Percentiles rank a stretch among this genome's conserved stretches.
Evolutionary conservation across 2,113 vertebrate species (phyloP).

Genomic region (Pandion haliaetus): DNA sequence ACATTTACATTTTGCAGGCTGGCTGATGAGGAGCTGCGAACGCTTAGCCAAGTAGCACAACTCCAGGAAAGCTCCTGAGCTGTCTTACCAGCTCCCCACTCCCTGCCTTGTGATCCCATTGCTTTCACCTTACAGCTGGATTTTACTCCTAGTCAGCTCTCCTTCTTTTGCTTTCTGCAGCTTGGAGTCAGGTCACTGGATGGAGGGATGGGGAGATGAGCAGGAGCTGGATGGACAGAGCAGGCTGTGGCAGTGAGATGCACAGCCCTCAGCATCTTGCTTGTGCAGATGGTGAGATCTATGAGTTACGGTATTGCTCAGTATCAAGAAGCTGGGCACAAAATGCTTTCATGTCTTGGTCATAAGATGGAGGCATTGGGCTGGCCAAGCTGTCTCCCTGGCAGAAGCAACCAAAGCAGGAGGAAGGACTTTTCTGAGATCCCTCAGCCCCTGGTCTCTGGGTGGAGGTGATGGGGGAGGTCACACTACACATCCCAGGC

Average conservation of each 20-base stretch:
- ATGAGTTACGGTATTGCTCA: accelerated
- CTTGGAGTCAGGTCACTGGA: neutral
- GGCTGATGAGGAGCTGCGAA: neutral
- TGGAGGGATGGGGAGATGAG: neutral
- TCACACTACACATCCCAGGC: neutral
- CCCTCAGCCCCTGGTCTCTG: neutral
- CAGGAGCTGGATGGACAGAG: neutral
- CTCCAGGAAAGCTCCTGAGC: neutral
- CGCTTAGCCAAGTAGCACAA: neutral
- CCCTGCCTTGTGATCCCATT: neutral
- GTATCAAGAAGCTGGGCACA: neutral
- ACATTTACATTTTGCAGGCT: neutral
- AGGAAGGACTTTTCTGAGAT: neutral
- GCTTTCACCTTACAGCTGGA: neutral
- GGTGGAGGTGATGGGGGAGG: neutral
- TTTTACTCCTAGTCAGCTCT: neutral
- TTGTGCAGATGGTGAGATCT: neutral
- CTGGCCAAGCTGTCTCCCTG: neutral
- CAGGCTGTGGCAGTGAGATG: neutral
- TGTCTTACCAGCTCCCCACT: neutral
- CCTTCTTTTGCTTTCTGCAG: neutral
- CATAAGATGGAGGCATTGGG: accelerated
- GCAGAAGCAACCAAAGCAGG: neutral
- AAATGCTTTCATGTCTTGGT: neutral
- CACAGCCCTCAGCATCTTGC: neutral